phyloP scores from a whole-genome alignment of 2,888 invertebrate genomes.

The Eubasilissa splendida region DNA sequence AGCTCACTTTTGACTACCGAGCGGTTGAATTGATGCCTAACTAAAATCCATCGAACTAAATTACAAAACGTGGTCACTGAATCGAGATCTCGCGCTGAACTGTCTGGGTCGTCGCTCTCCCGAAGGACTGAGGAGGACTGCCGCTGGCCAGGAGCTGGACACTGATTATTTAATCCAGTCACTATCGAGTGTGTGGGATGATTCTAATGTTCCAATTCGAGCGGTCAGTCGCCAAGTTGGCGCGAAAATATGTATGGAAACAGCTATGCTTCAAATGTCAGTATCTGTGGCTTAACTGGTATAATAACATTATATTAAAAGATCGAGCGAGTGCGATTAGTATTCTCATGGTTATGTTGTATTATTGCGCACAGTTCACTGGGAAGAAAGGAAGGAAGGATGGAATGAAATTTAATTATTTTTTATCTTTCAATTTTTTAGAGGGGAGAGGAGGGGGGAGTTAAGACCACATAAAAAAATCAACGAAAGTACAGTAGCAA shows the following conservation, averaged over 20 bases:
- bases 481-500: too few species aligned
- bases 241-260: slow-evolving; percentile 2
- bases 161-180: neutral
- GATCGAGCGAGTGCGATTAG: too few species aligned
- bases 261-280: neutral
- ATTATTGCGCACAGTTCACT: too few species aligned
- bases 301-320: too few species aligned
- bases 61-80: neutral
- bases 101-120: neutral
- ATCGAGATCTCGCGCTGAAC: neutral
- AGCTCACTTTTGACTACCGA: neutral
- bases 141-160: neutral
- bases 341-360: too few species aligned
- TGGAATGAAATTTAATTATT: too few species aligned
- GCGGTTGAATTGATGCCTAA: neutral
- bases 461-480: too few species aligned
- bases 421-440: too few species aligned
- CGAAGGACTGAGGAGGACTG: neutral
- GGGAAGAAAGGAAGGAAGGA: too few species aligned
- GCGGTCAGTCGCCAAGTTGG: neutral
- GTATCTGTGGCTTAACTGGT: neutral
- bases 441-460: too few species aligned
- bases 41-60: neutral
- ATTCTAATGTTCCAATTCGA: neutral
- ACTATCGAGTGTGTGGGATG: neutral